phyloP scores from a whole-genome alignment of 2,113 vertebrate genomes.

The Peromyscus polionotus region DNA sequence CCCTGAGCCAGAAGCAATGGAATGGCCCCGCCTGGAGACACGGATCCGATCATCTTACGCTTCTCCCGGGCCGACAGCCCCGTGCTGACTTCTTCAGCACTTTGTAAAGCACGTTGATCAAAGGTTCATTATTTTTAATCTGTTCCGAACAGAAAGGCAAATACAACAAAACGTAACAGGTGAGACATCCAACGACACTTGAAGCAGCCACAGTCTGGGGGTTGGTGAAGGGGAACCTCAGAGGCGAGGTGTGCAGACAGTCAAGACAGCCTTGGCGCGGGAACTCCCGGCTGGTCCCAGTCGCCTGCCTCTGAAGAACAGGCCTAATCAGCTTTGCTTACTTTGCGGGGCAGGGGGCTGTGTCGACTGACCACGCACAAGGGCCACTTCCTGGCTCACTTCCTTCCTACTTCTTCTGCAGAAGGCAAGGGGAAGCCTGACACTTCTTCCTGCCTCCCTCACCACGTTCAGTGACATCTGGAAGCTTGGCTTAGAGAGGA shows the following conservation, averaged over 20 bases:
- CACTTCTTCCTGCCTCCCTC: background rate
- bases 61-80: constrained; percentile 92
- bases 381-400: background rate
- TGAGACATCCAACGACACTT: constrained; percentile 75
- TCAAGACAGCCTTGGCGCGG: background rate
- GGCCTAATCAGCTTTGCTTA: background rate
- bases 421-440: background rate
- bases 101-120: constrained; percentile 95
- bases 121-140: constrained; percentile 96
- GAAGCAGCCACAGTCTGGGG: constrained; percentile 71
- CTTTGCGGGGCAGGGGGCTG: background rate
- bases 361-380: background rate
- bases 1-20: constrained; percentile 88
- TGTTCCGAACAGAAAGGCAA: constrained; percentile 94
- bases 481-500: background rate
- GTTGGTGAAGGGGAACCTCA: background rate
- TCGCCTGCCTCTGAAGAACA: background rate
- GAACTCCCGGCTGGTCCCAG: background rate
- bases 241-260: background rate
- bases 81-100: constrained; percentile 93
- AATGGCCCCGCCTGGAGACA: constrained; percentile 88
- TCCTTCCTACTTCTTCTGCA: background rate
- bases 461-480: background rate
- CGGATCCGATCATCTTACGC: constrained; percentile 92
- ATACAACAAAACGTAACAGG: constrained; percentile 83